phyloP scores from a whole-genome alignment of 2,888 invertebrate genomes.

The Platycheirus albimanus region DNA sequence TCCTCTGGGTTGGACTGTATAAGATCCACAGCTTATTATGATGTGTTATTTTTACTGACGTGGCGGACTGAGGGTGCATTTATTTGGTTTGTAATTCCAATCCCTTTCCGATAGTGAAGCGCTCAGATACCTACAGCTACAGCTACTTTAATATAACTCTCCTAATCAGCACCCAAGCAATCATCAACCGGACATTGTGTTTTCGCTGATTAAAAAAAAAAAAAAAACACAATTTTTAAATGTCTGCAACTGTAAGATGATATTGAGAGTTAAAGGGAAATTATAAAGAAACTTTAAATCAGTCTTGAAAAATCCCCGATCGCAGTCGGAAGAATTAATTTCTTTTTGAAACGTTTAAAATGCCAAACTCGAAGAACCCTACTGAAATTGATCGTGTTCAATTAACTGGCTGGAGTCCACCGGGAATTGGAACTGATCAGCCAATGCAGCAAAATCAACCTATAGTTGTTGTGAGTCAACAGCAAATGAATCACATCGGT shows the following conservation, averaged over 20 bases:
- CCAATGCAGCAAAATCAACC: background rate
- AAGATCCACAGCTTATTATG: no score
- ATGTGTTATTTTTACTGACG: no score
- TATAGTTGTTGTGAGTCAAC: background rate
- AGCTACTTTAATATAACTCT: no score
- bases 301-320: background rate
- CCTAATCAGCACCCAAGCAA: no score
- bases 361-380: background rate
- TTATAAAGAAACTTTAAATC: no score
- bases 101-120: no score
- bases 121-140: no score
- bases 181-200: background rate
- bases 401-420: slow-evolving; percentile 1
- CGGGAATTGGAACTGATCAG: background rate
- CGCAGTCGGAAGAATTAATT: background rate
- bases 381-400: background rate
- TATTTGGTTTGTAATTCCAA: no score
- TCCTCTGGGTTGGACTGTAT: no score
- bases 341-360: background rate
- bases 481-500: background rate
- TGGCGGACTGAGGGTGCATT: no score
- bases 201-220: background rate
- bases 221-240: background rate
- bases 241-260: no score
- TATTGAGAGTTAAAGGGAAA: no score